Evolutionary conservation across 2,888 invertebrate genomes (phyloP).

Genomic region (Trypoxylon attenuatum): DNA sequence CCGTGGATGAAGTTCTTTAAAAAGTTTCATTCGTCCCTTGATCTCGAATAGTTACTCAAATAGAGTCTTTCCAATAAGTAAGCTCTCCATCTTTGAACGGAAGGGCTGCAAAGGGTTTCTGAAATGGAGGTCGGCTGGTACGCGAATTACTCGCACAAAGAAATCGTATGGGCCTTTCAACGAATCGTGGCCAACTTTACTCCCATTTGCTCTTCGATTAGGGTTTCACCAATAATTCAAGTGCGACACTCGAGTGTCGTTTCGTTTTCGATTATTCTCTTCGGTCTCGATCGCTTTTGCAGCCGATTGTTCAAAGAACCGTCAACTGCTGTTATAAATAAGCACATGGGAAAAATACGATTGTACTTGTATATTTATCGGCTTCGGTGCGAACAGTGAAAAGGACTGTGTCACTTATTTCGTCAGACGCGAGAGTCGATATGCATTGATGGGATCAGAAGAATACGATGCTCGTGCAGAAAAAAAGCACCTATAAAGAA

Average conservation of each 20-base stretch:
- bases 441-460: too few species aligned
- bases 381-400: too few species aligned
- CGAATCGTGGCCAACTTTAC: slow-evolving; percentile 24
- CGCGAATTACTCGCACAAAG: slow-evolving; percentile 47
- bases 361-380: too few species aligned
- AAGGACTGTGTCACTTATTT: too few species aligned
- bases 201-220: slow-evolving; percentile 33
- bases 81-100: slow-evolving; percentile 8
- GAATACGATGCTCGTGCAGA: too few species aligned
- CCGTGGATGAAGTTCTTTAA: slow-evolving; percentile 5
- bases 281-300: too few species aligned
- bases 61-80: slow-evolving; percentile 18
- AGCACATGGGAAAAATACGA: too few species aligned
- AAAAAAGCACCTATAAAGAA: too few species aligned
- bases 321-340: too few species aligned
- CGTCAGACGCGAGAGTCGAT: too few species aligned
- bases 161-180: slow-evolving; percentile 30
- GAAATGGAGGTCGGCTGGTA: slow-evolving; percentile 8
- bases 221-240: slow-evolving; percentile 27
- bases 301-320: too few species aligned
- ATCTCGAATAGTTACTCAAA: slow-evolving; percentile 8
- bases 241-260: slow-evolving; percentile 20
- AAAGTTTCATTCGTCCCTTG: background rate
- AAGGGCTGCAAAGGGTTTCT: slow-evolving; percentile 3
- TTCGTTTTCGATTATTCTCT: slow-evolving; percentile 27